These are phyloP conservation scores for Bombylius major DNA, from an alignment of 2,888 invertebrate species.

Conservation along the genomic window DNA sequence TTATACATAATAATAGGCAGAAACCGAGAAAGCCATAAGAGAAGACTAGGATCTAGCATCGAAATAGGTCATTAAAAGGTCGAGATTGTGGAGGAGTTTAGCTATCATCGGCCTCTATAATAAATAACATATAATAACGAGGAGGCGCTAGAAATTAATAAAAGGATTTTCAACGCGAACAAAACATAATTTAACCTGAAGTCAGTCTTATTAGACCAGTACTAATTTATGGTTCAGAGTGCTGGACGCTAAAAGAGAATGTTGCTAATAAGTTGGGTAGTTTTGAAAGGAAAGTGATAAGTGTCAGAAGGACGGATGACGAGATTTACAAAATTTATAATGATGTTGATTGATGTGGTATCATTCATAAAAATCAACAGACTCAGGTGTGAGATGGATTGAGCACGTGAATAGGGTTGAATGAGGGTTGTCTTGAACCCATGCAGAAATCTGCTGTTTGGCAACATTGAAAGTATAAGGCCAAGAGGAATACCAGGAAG, in stretches of 20 bases:
- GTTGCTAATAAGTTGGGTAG: neutral
- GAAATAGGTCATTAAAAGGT: neutral
- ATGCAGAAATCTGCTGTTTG: too few species aligned
- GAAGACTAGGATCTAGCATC: too few species aligned
- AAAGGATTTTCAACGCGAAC: neutral
- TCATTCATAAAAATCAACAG: too few species aligned
- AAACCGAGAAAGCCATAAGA: too few species aligned
- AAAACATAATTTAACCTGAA: neutral
- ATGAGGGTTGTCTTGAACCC: too few species aligned
- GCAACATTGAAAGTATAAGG: too few species aligned
- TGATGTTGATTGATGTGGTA: too few species aligned
- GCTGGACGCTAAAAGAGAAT: neutral
- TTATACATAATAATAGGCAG: neutral
- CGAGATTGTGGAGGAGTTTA: neutral
- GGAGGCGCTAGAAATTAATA: neutral
- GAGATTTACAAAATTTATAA: too few species aligned
- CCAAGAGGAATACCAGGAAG: too few species aligned
- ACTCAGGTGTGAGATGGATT: too few species aligned
- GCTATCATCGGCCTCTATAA: neutral
- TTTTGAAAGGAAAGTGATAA: neutral
- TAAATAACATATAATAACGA: neutral
- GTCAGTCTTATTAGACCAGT: neutral
- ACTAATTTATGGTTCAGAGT: neutral
- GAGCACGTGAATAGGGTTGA: too few species aligned
- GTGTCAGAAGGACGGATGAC: too few species aligned